Evolutionary conservation across 2,113 vertebrate species (phyloP), one percentile per base, ranked within the genome.

Genomic region (Steatornis caripensis): DNA sequence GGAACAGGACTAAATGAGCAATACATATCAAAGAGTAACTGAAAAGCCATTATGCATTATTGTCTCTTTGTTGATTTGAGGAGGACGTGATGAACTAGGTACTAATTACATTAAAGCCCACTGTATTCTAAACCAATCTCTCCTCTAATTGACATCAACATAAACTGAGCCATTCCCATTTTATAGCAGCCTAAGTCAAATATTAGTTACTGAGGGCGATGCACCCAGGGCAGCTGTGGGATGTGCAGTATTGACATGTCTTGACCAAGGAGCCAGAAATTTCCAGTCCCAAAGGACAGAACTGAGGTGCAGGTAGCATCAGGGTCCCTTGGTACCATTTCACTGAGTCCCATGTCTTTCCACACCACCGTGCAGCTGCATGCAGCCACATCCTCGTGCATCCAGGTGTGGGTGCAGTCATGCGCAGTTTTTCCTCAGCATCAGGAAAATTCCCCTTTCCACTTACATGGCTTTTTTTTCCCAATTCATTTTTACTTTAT

Each of bases 401-500:
- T 3, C 5, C 82, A 62, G 86, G 74, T 0, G 1, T 3, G 13
- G 61, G 53, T 36, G 66, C 45, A 15, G n/a, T 39, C 79, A 16
- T 1, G 11, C 0, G 7, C 92, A 93, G 96, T 98, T 98, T 97
- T 97, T 81, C 74, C 92, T 89, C 84, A 32, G 76, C 83, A 83
- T 92, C 94, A 93, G 85, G 95, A 98, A 98, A 97, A 96, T 98
- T 98, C 97, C 96, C 75, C 87, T 98, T 98, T 98, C 97, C 97
- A 98, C 98, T 98, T 98, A 98, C 98, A 98, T 97, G 61, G 96
- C 92, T 97, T 98, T 81, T 69, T 98, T 97, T 92, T 54, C 93
- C 65, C 72, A 95, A 98, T 98, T 98, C 97, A 98, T 98, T 98
- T 98, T 98, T 98, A 98, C 97, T 98, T 98, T 98, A 97, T 97